A percentile compares a stretch with the other conserved stretches of the same genome.
Evolutionary conservation across 2,888 invertebrate genomes (phyloP).

Genomic region (Ennomos fuscantarius): DNA sequence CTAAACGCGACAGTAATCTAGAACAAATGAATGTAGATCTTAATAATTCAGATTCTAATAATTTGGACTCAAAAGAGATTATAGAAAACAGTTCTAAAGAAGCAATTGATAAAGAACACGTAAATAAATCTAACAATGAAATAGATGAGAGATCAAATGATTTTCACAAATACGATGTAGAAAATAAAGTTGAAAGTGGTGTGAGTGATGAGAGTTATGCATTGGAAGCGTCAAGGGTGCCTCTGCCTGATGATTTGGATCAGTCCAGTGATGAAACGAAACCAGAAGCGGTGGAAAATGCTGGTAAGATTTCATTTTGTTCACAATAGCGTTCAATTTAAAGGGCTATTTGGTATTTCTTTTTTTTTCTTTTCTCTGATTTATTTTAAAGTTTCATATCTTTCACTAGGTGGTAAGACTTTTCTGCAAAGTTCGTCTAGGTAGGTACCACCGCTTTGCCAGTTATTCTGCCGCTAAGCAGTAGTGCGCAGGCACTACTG

Average conservation of each 20-base stretch:
- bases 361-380: too few species aligned
- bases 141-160: not conserved
- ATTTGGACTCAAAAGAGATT: not conserved
- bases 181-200: constrained; percentile 37
- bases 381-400: too few species aligned
- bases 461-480: too few species aligned
- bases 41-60: constrained; percentile 5
- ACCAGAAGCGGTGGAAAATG: constrained; percentile 38
- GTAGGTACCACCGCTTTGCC: too few species aligned
- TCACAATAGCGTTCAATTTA: not conserved
- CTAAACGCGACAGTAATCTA: not conserved
- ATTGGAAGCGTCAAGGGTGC: constrained; percentile 44
- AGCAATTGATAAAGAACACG: constrained; percentile 1
- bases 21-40: constrained; percentile 8
- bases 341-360: too few species aligned
- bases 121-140: not conserved
- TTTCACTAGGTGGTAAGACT: too few species aligned
- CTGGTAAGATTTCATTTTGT: constrained; percentile 29
- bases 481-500: too few species aligned
- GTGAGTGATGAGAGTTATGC: constrained; percentile 34
- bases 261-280: constrained; percentile 51
- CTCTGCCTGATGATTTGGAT: constrained; percentile 52
- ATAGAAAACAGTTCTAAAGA: constrained; percentile 1
- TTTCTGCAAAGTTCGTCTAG: too few species aligned
- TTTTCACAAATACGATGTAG: constrained; percentile 36